Evolutionary conservation across 2,888 invertebrate species (phyloP).

Genomic region (Diadromus collaris): DNA sequence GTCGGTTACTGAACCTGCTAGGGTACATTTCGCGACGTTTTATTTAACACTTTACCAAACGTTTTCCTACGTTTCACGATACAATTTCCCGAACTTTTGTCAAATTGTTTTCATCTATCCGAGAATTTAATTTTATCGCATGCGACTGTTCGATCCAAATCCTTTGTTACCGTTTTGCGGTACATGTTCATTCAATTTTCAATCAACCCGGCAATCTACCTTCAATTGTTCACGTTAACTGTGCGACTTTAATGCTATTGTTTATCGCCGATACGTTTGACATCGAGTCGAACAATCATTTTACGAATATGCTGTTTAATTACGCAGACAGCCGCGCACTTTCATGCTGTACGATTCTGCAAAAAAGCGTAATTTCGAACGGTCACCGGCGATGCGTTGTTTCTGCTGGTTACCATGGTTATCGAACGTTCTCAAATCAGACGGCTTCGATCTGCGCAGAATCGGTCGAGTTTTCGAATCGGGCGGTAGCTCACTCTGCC

Average conservation of each 20-base stretch:
- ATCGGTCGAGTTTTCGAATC: background rate
- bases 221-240: background rate
- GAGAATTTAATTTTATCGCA: background rate
- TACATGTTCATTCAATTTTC: background rate
- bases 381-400: background rate
- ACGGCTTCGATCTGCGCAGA: conserved; percentile 1
- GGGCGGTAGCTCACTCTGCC: background rate
- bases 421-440: background rate
- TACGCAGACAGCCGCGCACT: background rate
- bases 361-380: background rate
- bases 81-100: background rate
- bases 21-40: background rate
- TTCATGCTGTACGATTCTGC: background rate
- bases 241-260: background rate
- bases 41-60: background rate
- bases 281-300: background rate
- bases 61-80: background rate
- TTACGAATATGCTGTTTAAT: background rate
- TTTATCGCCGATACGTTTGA: background rate
- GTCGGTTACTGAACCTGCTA: too few species aligned
- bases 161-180: background rate
- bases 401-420: background rate
- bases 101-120: background rate
- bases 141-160: background rate
- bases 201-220: background rate